Base-by-base conservation (phyloP, 2,888 invertebrate genomes). In the Auanema freiburgensis region DNA sequence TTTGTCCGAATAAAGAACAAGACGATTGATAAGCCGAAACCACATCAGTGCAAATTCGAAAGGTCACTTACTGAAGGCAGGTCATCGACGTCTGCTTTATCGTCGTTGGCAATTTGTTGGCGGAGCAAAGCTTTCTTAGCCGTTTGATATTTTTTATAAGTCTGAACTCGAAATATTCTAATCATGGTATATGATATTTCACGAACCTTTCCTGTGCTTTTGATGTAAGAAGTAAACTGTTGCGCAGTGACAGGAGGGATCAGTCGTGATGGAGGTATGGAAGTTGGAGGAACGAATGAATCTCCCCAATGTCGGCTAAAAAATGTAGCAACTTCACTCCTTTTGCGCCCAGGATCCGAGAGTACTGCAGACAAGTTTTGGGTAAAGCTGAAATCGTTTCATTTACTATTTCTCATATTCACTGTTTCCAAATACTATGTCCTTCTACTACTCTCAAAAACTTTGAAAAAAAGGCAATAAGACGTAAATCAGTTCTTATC, bases 261-360 rank as follows among this genome's bases (percentile, higher is more conserved):
- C 84, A 91, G 90, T 0, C 58, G 55, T 78, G 91, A 91, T 73
- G 90, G 89, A 44, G 89, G 88, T 77, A 94, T 89, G 52, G 89
- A 88, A 25, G 88, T 56, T 11, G 65, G 90, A 69, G 94, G 94
- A 21, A 93, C 89, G 85, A 98, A 98, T 65, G 89, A 88, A 80
- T 95, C 95, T 51, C 98, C 97, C 97, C 97, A 98, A 67, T 93
- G 93, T 85, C 92, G 93, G 0, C 94, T 94, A 83, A 98, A 94
- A 83, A 98, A 93, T 85, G 94, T 88, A 70, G 88, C 89, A 84
- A 92, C 91, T 85, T 93, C 96, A 72, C 93, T 91, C 83, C 90
- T 90, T 41, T 84, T 80, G 40, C 85, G 84, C 69, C 90, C 55
- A 50, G 82, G 79, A 66, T 80, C 82, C 6, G 77, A 63, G 1